phyloP scores from a whole-genome alignment of 2,113 vertebrate genomes.

The Malurus melanocephalus region DNA sequence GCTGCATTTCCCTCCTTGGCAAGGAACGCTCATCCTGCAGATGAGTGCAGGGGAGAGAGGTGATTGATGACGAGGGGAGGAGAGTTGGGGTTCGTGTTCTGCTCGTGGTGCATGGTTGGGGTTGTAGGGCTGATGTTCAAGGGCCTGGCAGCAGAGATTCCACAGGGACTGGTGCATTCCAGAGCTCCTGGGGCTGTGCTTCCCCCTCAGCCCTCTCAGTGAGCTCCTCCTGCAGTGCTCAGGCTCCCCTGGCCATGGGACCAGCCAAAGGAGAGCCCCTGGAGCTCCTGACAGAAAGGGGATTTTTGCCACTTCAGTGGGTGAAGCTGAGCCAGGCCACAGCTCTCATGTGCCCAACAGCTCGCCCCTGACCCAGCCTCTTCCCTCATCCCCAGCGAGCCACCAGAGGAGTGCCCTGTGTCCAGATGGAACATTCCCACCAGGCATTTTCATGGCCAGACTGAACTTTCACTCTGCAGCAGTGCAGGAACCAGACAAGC shows the following conservation, averaged over 20 bases:
- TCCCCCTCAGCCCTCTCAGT: background rate
- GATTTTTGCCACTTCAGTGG: background rate
- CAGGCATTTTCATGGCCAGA: rapidly evolving
- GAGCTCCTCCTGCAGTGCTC: background rate
- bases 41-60: background rate
- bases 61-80: background rate
- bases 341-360: background rate
- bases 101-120: background rate
- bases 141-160: background rate
- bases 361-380: background rate
- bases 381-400: background rate
- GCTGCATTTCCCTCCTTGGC: background rate
- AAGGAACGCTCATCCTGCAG: background rate
- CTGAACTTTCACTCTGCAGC: rapidly evolving
- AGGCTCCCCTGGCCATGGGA: background rate
- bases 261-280: background rate
- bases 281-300: rapidly evolving
- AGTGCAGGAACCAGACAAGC: background rate
- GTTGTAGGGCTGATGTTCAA: rapidly evolving
- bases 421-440: background rate
- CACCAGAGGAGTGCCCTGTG: rapidly evolving
- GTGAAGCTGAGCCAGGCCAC: background rate
- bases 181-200: background rate
- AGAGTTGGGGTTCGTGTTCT: background rate
- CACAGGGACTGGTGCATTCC: background rate